A percentile compares a stretch with the other conserved stretches of the same genome.
These are phyloP conservation scores for Coregonus ussuriensis DNA, from an alignment of 2,797 vertebrate species.

Conservation along the genomic window DNA sequence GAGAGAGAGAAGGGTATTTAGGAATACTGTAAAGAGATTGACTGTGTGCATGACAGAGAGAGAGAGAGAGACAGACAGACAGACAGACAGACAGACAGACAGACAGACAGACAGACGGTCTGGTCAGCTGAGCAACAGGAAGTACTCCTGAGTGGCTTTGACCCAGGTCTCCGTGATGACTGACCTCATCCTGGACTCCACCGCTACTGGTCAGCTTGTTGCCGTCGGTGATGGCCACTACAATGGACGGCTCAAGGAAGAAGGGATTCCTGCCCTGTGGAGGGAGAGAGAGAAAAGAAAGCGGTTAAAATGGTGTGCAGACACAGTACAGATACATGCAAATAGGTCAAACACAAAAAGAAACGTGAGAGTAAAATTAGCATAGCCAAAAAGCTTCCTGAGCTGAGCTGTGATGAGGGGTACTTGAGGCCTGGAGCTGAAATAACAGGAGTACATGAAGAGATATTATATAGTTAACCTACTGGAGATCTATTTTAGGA, in stretches of 20 bases:
- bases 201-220: constrained; percentile 88
- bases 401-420: neutral
- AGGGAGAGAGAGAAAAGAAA: neutral
- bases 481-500: neutral
- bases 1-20: no score
- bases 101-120: no score
- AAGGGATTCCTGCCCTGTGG: constrained; percentile 93
- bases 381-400: no score
- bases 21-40: no score
- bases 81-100: no score
- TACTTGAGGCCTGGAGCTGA: no score
- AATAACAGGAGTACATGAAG: no score
- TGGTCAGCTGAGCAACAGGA: constrained; percentile 23
- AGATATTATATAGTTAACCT: no score
- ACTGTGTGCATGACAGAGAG: no score
- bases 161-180: constrained; percentile 40
- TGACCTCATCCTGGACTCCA: constrained; percentile 95
- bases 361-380: constrained; percentile 4
- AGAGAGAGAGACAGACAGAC: neutral
- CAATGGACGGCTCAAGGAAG: constrained; percentile 94
- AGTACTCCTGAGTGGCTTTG: constrained; percentile 11
- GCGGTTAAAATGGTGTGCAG: neutral
- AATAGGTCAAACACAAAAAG: neutral
- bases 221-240: constrained; percentile 93
- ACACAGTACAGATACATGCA: neutral